Evolutionary conservation across 1,140 invertebrate species (phyloP).

Genomic region (Stegodyphus mimosarum): DNA sequence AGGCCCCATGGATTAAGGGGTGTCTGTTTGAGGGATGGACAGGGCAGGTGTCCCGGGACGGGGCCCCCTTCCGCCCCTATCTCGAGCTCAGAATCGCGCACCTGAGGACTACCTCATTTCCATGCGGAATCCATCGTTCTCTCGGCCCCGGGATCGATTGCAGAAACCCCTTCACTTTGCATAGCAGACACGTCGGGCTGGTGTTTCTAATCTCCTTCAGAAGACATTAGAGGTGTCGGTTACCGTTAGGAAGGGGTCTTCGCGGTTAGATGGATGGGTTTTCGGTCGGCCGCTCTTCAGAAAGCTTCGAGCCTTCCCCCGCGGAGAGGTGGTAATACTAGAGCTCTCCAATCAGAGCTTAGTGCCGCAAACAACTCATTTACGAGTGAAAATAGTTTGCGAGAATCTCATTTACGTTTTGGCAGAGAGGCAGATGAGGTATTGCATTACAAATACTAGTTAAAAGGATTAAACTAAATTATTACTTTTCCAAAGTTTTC

Average conservation of each 20-base stretch:
- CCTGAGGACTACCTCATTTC: conserved; percentile 51
- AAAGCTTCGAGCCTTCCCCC: too few species aligned
- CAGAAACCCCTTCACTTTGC: conserved; percentile 14
- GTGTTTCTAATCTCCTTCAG: conserved; percentile 19
- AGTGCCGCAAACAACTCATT: too few species aligned
- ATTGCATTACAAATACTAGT: too few species aligned
- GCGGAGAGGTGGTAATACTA: too few species aligned
- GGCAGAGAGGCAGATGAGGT: too few species aligned
- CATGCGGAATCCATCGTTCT: conserved; percentile 45
- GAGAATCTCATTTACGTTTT: too few species aligned
- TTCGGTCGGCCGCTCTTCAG: not conserved
- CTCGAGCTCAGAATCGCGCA: conserved; percentile 1
- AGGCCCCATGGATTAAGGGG: conserved; percentile 1
- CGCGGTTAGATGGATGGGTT: conserved; percentile 21
- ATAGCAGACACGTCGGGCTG: conserved; percentile 27
- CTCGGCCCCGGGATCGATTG: too few species aligned
- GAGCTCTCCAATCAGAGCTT: too few species aligned
- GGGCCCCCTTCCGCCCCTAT: conserved; percentile 15
- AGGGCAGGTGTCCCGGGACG: conserved; percentile 45
- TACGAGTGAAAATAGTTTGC: too few species aligned
- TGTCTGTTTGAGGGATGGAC: conserved; percentile 43
- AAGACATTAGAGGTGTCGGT: conserved; percentile 16
- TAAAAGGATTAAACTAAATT: too few species aligned
- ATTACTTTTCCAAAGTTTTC: too few species aligned
- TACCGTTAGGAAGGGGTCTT: not conserved